These are phyloP conservation scores for Onychomys leucogaster DNA, from an alignment of 2,797 vertebrate genomes.

Conservation along the genomic window DNA sequence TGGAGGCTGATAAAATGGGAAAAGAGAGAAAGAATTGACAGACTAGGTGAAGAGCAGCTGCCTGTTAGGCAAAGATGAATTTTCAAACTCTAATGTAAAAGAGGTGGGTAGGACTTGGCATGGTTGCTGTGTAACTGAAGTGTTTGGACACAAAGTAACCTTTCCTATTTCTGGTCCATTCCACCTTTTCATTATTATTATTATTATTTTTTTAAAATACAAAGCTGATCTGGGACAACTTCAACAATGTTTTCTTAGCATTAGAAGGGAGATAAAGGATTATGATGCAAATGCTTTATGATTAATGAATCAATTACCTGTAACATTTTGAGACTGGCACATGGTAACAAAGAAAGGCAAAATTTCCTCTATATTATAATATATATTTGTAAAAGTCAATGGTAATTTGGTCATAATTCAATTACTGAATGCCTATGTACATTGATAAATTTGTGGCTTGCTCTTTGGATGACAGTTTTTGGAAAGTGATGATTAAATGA, in stretches of 20 bases:
- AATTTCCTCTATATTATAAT: neutral
- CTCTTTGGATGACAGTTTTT: conserved; percentile 39
- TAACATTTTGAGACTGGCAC: conserved; percentile 41
- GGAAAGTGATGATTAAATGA: conserved; percentile 21
- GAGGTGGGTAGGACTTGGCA: neutral
- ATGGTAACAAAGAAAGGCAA: neutral
- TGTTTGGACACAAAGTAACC: neutral
- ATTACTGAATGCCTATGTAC: neutral
- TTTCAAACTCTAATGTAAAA: conserved; percentile 51
- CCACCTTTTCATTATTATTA: neutral
- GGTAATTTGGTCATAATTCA: neutral
- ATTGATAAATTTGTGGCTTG: conserved; percentile 19
- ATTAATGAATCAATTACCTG: conserved; percentile 34
- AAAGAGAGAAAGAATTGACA: neutral
- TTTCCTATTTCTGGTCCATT: conserved; percentile 2
- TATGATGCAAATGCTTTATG: conserved; percentile 28
- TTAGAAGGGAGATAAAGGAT: conserved; percentile 12
- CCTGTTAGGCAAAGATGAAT: neutral
- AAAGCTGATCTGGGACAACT: neutral
- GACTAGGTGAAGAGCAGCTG: conserved; percentile 35
- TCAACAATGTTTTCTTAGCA: conserved; percentile 52
- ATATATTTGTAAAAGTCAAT: neutral
- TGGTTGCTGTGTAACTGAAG: conserved; percentile 10
- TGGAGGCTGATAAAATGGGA: conserved; percentile 65
- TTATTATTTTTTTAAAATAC: neutral